phyloP scores from a whole-genome alignment of 2,113 vertebrate genomes.

The Accipiter cooperii region DNA sequence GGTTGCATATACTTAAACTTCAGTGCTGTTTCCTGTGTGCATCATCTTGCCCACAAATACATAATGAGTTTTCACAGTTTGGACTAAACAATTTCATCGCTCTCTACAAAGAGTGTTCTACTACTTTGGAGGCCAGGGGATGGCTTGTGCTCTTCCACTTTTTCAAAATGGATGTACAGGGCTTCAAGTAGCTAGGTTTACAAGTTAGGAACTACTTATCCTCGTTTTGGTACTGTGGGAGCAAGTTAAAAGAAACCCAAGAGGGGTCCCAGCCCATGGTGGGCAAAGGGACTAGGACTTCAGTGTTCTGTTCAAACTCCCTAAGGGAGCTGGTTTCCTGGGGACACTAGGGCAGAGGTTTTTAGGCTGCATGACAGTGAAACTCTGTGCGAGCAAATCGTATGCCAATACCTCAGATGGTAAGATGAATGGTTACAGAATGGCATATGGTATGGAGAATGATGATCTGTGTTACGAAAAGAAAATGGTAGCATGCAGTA shows the following conservation, averaged over 20 bases:
- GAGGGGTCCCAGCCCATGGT: neutral
- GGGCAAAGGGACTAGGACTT: neutral
- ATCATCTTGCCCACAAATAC: neutral
- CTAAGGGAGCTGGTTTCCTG: neutral
- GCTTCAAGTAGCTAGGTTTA: neutral
- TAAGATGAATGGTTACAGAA: neutral
- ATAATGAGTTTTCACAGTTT: neutral
- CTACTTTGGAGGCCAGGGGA: neutral
- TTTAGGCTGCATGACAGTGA: neutral
- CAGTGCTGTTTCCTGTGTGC: rapidly evolving
- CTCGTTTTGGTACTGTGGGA: neutral
- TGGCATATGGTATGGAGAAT: neutral
- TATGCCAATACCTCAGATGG: neutral
- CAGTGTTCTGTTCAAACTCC: neutral
- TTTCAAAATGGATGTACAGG: neutral
- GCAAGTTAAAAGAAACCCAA: neutral
- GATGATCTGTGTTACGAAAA: neutral
- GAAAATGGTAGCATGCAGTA: neutral
- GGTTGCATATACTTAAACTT: neutral
- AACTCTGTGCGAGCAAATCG: neutral
- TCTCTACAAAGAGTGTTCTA: no score
- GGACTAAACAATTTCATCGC: neutral
- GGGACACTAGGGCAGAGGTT: neutral
- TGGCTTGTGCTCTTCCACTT: neutral
- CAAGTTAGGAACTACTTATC: neutral